Evolutionary conservation across 2,888 invertebrate genomes (phyloP).

Genomic region (Chalcis sispes): DNA sequence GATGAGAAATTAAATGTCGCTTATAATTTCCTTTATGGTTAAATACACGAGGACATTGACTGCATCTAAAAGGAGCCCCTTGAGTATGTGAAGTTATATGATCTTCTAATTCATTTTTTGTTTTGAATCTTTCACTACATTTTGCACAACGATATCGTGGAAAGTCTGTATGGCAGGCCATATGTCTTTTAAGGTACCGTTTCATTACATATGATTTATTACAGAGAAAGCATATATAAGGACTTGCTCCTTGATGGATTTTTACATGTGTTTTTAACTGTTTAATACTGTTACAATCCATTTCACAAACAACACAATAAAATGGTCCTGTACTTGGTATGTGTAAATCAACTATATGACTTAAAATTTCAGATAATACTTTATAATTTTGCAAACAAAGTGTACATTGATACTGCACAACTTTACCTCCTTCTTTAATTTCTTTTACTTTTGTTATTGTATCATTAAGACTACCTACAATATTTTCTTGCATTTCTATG

Average conservation of each 20-base stretch:
- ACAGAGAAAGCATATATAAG: slow-evolving; percentile 76
- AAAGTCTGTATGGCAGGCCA: slow-evolving; percentile 73
- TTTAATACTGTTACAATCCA: slow-evolving; percentile 78
- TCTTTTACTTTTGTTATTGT: slow-evolving; percentile 72
- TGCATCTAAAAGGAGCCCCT: slow-evolving; percentile 68
- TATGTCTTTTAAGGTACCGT: slow-evolving; percentile 72
- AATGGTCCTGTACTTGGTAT: slow-evolving; percentile 75
- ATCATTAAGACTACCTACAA: slow-evolving; percentile 72
- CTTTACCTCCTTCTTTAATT: slow-evolving; percentile 65
- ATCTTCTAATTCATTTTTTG: slow-evolving; percentile 68
- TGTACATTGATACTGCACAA: slow-evolving; percentile 70
- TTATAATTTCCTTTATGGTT: slow-evolving; percentile 73
- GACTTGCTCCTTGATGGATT: slow-evolving; percentile 78
- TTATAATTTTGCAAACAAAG: slow-evolving; percentile 70
- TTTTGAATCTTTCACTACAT: slow-evolving; percentile 69
- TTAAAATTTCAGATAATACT: slow-evolving; percentile 65
- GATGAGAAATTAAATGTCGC: slow-evolving; percentile 70
- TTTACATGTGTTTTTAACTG: slow-evolving; percentile 79
- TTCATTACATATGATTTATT: slow-evolving; percentile 71
- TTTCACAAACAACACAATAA: slow-evolving; percentile 80
- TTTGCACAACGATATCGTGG: slow-evolving; percentile 71
- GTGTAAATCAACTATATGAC: slow-evolving; percentile 72
- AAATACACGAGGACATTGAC: slow-evolving; percentile 69
- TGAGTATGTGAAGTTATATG: slow-evolving; percentile 66
- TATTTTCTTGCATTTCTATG: slow-evolving; percentile 63